Conservation (phyloP, 2,113 vertebrate genomes). For the Cathartes aura region DNA sequence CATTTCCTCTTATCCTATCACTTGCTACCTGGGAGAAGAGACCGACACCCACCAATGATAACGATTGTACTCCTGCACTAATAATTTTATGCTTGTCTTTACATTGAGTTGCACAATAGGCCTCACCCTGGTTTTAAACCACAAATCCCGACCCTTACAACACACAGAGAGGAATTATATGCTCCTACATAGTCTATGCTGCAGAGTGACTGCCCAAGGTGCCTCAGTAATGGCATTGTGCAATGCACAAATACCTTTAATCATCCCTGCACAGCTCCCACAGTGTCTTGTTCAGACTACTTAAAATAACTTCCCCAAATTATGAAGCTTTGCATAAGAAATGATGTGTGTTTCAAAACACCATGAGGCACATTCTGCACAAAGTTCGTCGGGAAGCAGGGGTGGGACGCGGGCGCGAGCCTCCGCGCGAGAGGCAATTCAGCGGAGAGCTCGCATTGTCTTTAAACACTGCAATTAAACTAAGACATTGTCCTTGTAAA, state of each 20-base stretch:
- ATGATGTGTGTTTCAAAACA: neutral
- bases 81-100: neutral
- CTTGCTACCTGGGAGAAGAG: too few species aligned
- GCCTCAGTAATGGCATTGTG: neutral
- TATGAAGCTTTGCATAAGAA: neutral
- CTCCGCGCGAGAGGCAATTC: neutral
- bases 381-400: neutral
- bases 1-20: too few species aligned
- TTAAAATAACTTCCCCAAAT: slow-evolving; percentile 26
- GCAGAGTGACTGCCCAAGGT: neutral
- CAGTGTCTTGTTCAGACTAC: neutral
- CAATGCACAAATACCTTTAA: neutral
- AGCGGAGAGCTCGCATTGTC: neutral
- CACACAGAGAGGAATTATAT: neutral
- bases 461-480: slow-evolving; percentile 5
- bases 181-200: neutral
- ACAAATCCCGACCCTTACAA: neutral
- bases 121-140: neutral
- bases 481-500: neutral
- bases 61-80: neutral
- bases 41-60: neutral
- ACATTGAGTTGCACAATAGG: neutral
- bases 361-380: neutral
- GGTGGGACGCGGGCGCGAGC: neutral
- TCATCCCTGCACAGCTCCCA: neutral